Evolutionary conservation across 1,140 invertebrate genomes (phyloP).

Genomic region (Eciton burchellii): DNA sequence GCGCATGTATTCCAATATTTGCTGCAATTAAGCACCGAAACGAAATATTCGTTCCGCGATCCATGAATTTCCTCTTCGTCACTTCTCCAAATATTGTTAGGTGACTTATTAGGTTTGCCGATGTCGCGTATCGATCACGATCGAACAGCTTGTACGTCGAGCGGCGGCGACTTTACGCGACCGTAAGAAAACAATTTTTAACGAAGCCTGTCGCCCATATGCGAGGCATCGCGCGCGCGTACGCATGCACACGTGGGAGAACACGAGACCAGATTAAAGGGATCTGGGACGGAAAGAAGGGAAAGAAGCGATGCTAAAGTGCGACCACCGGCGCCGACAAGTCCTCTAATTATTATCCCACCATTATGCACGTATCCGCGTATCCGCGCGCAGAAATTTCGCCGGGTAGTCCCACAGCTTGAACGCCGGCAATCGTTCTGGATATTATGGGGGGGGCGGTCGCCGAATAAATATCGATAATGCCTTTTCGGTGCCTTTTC

Average conservation of each 20-base stretch:
- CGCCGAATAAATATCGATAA: constrained; percentile 76
- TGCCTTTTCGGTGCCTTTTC: constrained; percentile 72
- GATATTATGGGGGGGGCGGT: constrained; percentile 61
- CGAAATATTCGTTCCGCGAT: constrained; percentile 1
- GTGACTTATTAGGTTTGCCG: constrained; percentile 20
- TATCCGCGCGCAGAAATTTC: constrained; percentile 46
- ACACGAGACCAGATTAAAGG: constrained; percentile 5
- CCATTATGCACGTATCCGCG: constrained; percentile 13
- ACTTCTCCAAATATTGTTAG: constrained; percentile 7
- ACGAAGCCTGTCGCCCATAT: neutral
- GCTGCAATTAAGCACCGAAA: constrained; percentile 29
- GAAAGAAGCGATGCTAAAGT: constrained; percentile 53
- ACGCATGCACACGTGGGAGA: neutral
- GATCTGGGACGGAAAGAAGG: neutral
- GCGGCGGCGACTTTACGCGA: neutral
- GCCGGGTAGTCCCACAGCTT: constrained; percentile 28
- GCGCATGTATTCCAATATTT: neutral
- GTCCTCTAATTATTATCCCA: constrained; percentile 72
- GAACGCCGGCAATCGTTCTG: constrained; percentile 66
- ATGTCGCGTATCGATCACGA: neutral
- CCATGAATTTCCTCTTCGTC: constrained; percentile 18
- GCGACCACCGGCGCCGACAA: constrained; percentile 68
- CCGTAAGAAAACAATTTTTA: constrained; percentile 39
- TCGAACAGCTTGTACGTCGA: neutral
- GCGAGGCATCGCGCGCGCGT: neutral